Evolutionary conservation across 2,797 vertebrate genomes (phyloP).

Genomic region (Sebastes alutus): DNA sequence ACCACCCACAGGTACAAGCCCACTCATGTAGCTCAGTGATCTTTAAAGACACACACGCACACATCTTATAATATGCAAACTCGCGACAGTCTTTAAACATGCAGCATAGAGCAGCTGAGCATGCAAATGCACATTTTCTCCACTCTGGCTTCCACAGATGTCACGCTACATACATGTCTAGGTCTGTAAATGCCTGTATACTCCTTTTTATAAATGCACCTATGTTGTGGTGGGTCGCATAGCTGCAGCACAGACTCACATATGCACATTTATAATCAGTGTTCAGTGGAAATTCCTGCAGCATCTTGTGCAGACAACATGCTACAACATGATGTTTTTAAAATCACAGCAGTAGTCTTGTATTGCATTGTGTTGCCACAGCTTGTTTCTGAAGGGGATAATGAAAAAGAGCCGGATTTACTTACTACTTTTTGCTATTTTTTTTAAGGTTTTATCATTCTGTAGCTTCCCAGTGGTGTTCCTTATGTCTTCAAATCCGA

Average conservation of each 20-base stretch:
- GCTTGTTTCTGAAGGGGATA: neutral
- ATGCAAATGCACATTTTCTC: neutral
- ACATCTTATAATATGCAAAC: neutral
- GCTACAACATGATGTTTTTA: neutral
- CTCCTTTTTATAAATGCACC: neutral
- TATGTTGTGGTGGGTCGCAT: neutral
- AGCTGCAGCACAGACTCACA: neutral
- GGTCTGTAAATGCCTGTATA: neutral
- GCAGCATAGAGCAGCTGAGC: neutral
- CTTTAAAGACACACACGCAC: conserved; percentile 29
- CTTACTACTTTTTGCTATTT: neutral
- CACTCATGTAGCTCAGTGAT: conserved; percentile 64
- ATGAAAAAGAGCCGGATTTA: neutral
- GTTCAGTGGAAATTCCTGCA: neutral
- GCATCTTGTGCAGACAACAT: neutral
- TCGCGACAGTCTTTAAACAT: neutral
- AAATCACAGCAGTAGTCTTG: neutral
- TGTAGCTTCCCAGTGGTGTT: no score
- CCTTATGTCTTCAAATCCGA: no score
- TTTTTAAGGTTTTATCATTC: no score
- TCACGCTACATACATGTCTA: neutral
- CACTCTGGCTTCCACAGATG: neutral
- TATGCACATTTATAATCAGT: neutral
- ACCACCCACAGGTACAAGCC: conserved; percentile 70
- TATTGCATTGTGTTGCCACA: neutral